Conservation (phyloP, 37 sponge, comb jelly and placozoan species). For the Chondrosia reniformis region DNA sequence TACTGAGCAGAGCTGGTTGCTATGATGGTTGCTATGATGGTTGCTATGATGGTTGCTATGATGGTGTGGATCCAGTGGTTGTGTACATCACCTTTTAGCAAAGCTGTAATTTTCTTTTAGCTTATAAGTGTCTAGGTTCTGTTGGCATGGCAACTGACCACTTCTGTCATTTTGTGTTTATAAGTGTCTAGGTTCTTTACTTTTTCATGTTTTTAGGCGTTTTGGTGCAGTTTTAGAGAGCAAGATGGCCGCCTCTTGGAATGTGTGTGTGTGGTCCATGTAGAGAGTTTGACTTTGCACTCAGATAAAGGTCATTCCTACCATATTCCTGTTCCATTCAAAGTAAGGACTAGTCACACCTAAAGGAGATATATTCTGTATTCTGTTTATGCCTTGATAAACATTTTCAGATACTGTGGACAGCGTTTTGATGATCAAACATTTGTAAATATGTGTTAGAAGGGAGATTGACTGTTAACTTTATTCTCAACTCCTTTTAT, state of each 20-base stretch:
- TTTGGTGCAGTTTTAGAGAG: slow-evolving; percentile 49
- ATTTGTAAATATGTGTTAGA: not conserved
- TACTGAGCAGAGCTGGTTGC: too few species aligned
- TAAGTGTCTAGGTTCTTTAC: not conserved
- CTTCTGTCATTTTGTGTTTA: not conserved
- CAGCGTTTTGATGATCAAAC: too few species aligned
- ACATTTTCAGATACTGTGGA: too few species aligned
- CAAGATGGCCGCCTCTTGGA: not conserved
- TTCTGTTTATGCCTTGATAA: too few species aligned
- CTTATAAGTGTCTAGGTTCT: not conserved
- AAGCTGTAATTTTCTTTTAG: too few species aligned
- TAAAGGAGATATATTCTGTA: too few species aligned
- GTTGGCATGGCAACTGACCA: not conserved
- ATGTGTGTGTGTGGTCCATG: slow-evolving; percentile 49
- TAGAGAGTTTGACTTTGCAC: slow-evolving; percentile 25
- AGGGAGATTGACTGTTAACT: not conserved
- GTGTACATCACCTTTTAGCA: too few species aligned
- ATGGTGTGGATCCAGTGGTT: too few species aligned
- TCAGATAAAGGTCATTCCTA: slow-evolving; percentile 44
- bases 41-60: too few species aligned
- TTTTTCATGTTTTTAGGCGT: slow-evolving; percentile 20
- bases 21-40: too few species aligned
- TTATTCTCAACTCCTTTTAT: too few species aligned
- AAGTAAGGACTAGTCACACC: slow-evolving; percentile 17
- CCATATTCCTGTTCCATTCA: slow-evolving; percentile 55